phyloP scores from a whole-genome alignment of 2,888 invertebrate genomes.

The Amblyjoppa proteus region DNA sequence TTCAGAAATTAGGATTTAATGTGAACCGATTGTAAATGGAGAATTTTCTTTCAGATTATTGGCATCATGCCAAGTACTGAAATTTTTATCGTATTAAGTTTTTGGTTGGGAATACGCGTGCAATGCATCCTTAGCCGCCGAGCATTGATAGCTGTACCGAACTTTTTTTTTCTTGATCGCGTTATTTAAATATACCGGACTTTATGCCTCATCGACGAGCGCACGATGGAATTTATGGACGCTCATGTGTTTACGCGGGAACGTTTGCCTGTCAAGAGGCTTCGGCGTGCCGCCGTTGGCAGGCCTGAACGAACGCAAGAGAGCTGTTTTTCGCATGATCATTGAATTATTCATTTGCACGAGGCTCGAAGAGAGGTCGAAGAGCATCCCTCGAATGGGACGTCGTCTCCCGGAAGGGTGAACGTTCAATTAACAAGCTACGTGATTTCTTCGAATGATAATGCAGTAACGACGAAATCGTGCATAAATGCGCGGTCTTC shows the following conservation, averaged over 20 bases:
- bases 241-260: constrained; percentile 49
- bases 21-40: too few species aligned
- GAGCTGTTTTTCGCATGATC: neutral
- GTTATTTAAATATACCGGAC: too few species aligned
- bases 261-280: constrained; percentile 51
- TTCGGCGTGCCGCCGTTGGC: constrained; percentile 59
- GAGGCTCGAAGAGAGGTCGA: too few species aligned
- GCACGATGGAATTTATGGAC: neutral
- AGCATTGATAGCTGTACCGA: too few species aligned
- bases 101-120: too few species aligned
- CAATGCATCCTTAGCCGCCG: too few species aligned
- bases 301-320: constrained; percentile 45
- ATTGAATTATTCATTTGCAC: neutral
- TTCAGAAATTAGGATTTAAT: too few species aligned
- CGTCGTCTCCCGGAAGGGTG: neutral
- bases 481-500: neutral
- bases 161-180: too few species aligned
- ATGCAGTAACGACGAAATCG: neutral
- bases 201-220: neutral
- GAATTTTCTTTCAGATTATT: too few species aligned
- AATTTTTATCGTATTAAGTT: too few species aligned
- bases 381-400: neutral
- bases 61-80: too few species aligned
- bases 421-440: neutral
- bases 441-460: neutral